Base-by-base conservation (phyloP, 35 echinoderm and acorn worm species). In the Chiridota heheva region DNA sequence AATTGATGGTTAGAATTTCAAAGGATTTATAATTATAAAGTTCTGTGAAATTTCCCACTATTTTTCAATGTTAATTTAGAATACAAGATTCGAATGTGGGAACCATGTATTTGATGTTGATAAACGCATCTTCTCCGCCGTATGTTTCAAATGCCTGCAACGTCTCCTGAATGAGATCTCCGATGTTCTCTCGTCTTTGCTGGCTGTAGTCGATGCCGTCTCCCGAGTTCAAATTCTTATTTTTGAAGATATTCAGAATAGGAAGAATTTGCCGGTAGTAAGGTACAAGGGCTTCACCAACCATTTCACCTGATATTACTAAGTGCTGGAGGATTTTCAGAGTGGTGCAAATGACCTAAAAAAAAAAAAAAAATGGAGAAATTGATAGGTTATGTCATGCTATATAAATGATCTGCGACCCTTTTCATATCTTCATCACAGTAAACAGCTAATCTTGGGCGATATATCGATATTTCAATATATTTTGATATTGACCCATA, bases 91-190 rank as follows among this genome's bases (percentile, higher is more conserved):
- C 94, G 33, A 88, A 91, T 3, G 94, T 97, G 1, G 94, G 94
- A 35, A 97, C 89, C 94, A 97, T 97, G 68, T 97, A 97, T 70
- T 97, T 97, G 44, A 97, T 97, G 58, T 97, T 97, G 53, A 97
- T 97, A 81, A 91, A 97, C 36, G 94, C 94, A 77, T 97, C 94
- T 26, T 88, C 84, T 15, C 94, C 94, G 15, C 94, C 94, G 39
- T 97, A 61, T 32, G 37, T 83, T 80, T 98, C 95, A 82, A 98
- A 91, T 5, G 88, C 88, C 70, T 84, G 88, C 44, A 98, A 70
- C 3, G 85, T 88, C 72, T 98, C 95, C 40, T 98, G 89, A 29
- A 98, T 86, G 2, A 98, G 72, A 55, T 87, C 86, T 3, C 95
- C 95, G 44, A 98, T 77, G 31, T 98, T 98, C 58, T 88, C 89